Conservation (phyloP, 2,113 vertebrate genomes). For the Myodes glareolus region DNA sequence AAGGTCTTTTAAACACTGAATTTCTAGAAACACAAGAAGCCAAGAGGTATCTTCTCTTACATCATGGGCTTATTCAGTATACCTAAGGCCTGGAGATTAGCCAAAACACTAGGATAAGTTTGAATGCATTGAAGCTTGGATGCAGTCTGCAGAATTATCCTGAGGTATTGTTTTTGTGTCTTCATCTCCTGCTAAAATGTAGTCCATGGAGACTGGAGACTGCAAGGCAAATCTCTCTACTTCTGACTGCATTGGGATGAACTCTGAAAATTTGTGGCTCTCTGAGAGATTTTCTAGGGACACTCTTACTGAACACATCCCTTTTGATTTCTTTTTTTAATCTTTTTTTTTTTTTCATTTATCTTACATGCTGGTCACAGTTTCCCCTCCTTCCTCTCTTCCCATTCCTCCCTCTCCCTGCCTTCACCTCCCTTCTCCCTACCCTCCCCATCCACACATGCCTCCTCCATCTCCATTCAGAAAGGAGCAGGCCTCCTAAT, state of each 20-base stretch:
- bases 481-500: background rate
- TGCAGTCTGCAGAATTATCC: background rate
- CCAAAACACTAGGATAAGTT: background rate
- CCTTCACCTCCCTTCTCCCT: background rate
- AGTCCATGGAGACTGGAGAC: background rate
- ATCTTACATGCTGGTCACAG: background rate
- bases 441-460: background rate
- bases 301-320: background rate
- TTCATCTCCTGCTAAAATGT: background rate
- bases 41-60: background rate
- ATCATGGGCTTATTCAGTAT: background rate
- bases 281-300: background rate
- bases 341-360: background rate
- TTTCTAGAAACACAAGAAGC: slow-evolving; percentile 4
- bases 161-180: background rate
- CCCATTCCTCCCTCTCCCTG: background rate
- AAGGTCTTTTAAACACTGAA: slow-evolving; percentile 5
- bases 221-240: background rate
- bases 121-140: background rate
- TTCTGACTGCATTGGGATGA: background rate
- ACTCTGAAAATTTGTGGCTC: background rate
- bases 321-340: background rate
- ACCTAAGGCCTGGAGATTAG: background rate
- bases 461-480: background rate
- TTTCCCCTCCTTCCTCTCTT: background rate